Base-by-base conservation (phyloP, 1,140 invertebrate species). In the Chrysopa pallens region DNA sequence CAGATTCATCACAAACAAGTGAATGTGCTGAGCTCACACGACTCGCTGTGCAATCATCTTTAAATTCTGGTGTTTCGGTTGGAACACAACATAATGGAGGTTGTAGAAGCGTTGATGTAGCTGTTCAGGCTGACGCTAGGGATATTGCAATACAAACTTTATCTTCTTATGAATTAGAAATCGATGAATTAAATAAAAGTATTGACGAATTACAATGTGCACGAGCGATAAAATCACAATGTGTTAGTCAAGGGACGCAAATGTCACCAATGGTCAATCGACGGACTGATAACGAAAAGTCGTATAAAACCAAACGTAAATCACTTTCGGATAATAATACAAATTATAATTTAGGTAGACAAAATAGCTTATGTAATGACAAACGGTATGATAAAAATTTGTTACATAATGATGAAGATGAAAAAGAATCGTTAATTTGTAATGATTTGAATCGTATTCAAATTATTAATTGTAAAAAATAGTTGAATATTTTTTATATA, bases 91-190 rank as follows among this genome's bases (percentile, higher is more conserved):
- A 66, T 68, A 38, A 56, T 54, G 12, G 56, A 57, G 6, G 57
- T 52, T 58, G 62, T 39, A 2, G 17, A 3, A 23, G 17, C 5
- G 17, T 23, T 23, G 68, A 71, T 46, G 66, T 70, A 14, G 67
- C 67, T 40, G 67, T 68, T 11, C 72, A 75, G 48, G 66, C 68
- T 0, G 73, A 69, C 53, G 72, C 70, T 0, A 64, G 68, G 45
- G 74, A 76, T 54, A 72, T 76, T 29, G 66, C 69, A 3, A 72
- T 67, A 9, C 70, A 72, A 48, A 73, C 68, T 1, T 57, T 68
- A 6, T 41, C 40, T 2, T 12, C 63, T 0, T 52, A 64, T 12
- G 63, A 65, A 44, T 56, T 65, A 43, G 64, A 66, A 47, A 60
- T 65, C 56, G 60, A 62, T 39, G 61, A 59, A 38, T 50, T 64